These are phyloP conservation scores for Campylomormyrus numenius DNA, from an alignment of 2,113 vertebrate genomes.

Conservation along the genomic window DNA sequence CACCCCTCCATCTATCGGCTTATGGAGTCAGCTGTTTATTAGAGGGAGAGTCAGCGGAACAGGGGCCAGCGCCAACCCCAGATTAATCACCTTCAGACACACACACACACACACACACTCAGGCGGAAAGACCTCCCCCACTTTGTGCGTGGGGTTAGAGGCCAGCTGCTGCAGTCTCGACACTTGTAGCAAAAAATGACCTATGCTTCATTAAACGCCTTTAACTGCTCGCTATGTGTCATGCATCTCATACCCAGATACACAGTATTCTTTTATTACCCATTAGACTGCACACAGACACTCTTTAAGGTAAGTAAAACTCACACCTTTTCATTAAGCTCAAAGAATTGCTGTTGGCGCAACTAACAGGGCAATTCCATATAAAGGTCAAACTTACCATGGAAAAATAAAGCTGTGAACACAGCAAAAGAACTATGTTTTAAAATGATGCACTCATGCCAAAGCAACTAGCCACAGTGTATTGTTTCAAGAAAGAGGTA, in stretches of 20 bases:
- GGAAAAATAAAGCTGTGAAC: not conserved
- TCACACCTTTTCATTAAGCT: not conserved
- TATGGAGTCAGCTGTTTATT: constrained; percentile 38
- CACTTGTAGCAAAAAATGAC: not conserved
- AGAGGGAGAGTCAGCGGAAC: constrained; percentile 54
- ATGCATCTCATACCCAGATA: constrained; percentile 27
- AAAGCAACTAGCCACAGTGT: not conserved
- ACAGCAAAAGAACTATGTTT: not conserved
- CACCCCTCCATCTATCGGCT: constrained; percentile 36
- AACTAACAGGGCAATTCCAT: not conserved
- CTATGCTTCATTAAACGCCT: constrained; percentile 62
- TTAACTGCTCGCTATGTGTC: constrained; percentile 45
- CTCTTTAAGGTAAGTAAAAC: not conserved
- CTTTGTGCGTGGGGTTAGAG: not conserved
- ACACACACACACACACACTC: not conserved
- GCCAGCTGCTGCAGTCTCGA: not conserved
- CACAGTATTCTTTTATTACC: constrained; percentile 43
- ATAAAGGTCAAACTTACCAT: not conserved
- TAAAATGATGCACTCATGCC: not conserved
- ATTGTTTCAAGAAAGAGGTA: not conserved
- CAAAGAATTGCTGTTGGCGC: not conserved
- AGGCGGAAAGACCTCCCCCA: not conserved
- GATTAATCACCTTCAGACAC: constrained; percentile 48
- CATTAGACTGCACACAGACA: not conserved
- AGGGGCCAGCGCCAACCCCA: constrained; percentile 47